A percentile compares a stretch with the other conserved stretches of the same genome.
These are phyloP conservation scores for Alligator mississippiensis DNA, from an alignment of 2,113 vertebrate species.

Conservation along the genomic window DNA sequence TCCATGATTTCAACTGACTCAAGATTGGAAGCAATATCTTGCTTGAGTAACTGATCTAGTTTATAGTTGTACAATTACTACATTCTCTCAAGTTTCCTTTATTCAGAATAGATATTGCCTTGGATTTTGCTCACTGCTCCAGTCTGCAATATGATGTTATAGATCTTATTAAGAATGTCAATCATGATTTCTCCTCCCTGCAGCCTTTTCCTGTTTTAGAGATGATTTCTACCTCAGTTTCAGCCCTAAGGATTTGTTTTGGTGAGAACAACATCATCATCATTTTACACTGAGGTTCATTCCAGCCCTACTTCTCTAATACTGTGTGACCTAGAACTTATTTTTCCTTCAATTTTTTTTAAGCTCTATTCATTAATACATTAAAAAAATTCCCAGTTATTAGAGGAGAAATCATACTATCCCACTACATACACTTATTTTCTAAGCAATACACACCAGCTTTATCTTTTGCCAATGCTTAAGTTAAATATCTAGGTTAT, in stretches of 20 bases:
- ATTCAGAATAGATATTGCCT: too few relatives aligned
- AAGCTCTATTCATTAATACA: neutral
- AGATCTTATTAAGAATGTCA: too few relatives aligned
- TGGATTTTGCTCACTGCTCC: too few relatives aligned
- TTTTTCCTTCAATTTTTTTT: neutral
- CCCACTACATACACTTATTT: neutral
- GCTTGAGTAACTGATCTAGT: too few relatives aligned
- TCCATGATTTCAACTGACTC: too few relatives aligned
- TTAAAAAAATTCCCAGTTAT: neutral
- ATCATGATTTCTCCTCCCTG: too few relatives aligned
- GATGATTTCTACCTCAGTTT: too few relatives aligned
- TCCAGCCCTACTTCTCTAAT: neutral
- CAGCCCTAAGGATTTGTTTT: neutral
- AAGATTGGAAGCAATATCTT: too few relatives aligned
- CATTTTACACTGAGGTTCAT: neutral
- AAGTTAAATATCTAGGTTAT: neutral
- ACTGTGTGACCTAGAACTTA: neutral
- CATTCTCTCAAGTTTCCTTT: too few relatives aligned
- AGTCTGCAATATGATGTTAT: too few relatives aligned
- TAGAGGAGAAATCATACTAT: neutral
- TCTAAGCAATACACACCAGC: neutral
- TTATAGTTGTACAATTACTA: too few relatives aligned
- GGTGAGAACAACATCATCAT: neutral
- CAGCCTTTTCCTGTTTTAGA: too few relatives aligned
- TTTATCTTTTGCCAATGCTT: neutral